phyloP scores from a whole-genome alignment of 2,888 invertebrate genomes.

The Ceramica pisi region DNA sequence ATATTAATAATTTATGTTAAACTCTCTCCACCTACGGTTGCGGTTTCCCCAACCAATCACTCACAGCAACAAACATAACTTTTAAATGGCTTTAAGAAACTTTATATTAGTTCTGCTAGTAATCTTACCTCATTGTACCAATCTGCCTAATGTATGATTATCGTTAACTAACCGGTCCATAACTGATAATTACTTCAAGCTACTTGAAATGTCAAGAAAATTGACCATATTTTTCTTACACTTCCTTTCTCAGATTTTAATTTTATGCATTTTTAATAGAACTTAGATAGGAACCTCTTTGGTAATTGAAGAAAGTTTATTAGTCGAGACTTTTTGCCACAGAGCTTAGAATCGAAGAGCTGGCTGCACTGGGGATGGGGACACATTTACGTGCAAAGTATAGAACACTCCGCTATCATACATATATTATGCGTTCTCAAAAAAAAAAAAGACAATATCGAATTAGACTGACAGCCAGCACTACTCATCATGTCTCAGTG shows the following conservation, averaged over 20 bases:
- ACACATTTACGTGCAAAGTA: too few species aligned
- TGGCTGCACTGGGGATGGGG: neutral
- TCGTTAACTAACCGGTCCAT: neutral
- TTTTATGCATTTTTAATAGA: constrained; percentile 44
- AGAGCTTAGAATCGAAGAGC: neutral
- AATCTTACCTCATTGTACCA: neutral
- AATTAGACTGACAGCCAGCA: too few species aligned
- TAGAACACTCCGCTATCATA: too few species aligned
- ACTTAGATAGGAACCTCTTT: constrained; percentile 34
- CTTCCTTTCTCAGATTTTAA: constrained; percentile 24
- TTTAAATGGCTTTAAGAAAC: neutral
- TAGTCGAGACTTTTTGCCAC: neutral
- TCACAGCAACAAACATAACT: neutral
- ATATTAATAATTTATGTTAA: neutral
- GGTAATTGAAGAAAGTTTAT: constrained; percentile 27
- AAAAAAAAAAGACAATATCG: too few species aligned
- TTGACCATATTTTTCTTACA: constrained; percentile 17
- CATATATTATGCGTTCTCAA: too few species aligned
- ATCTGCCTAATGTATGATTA: constrained; percentile 22
- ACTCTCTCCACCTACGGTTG: fast-evolving
- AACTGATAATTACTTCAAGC: constrained; percentile 27
- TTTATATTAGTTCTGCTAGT: neutral
- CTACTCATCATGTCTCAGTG: too few species aligned
- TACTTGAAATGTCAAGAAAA: constrained; percentile 17
- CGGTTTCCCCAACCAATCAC: neutral